Evolutionary conservation across 2,797 vertebrate species (phyloP), one percentile per base, ranked within the genome.

Genomic region (Balearica regulorum): DNA sequence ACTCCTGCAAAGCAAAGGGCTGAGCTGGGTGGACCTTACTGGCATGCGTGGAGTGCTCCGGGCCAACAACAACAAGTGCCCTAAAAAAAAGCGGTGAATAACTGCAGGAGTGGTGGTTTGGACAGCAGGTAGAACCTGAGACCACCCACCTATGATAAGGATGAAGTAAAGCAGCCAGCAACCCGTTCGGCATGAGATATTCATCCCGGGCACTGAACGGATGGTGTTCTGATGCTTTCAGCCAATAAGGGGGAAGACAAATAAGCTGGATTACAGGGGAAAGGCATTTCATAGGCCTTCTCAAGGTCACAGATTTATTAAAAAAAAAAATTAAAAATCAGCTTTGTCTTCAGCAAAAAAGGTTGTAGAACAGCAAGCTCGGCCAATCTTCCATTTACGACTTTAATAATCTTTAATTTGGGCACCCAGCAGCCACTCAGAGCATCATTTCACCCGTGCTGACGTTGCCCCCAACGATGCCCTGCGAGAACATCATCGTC

Each of bases 211-310:
- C 57, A 9, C 64, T 1, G 46, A 53, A 15, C 3, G 8, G 28
- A 20, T 2, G 6, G 15, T 3, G 5, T 33, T 15, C 68, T 9
- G 15, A 64, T 29, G 55, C 53, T n/a, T 31, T 37, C 41, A 13
- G 61, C 28, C 49, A 57, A 25, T 15, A 5, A 19, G 6, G 17
- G 26, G 9, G 7, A 55, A 21, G 25, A 51, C 31, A 46, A 60
- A 37, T 18, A 39, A 39, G 91, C 51, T 60, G 85, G 79, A 75
- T 91, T 96, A 87, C 79, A 6, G 91, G 76, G 85, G 83, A 87
- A 93, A 93, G 94, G 95, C 96, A 97, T 96, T 91, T 84, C 5
- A 1, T 77, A 61, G 92, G 92, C 51, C 89, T 88, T 87, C 87
- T 94, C 70, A 91, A 93, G 92, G 71, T 85, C 87, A 25, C 57